Evolutionary conservation across 1,140 invertebrate species (phyloP), one percentile per base, ranked within the genome.

Genomic region (Heliconius hewitsoni): DNA sequence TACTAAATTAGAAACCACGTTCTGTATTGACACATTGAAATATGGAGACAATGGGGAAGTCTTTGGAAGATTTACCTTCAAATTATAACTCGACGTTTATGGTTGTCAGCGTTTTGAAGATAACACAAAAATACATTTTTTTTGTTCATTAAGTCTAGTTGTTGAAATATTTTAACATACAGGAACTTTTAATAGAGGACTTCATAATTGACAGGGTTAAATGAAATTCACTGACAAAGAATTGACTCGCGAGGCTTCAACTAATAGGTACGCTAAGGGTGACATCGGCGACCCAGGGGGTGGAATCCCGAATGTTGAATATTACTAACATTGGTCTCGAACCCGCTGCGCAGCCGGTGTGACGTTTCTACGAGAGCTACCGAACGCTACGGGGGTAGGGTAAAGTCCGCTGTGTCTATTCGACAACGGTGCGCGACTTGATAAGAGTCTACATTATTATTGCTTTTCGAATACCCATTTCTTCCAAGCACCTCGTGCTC

Each of bases 381-480:
- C 77, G 78, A 87, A 87, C 82, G 73, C 89, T 92, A 91, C 87
- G 78, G 88, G 83, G 83, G 75, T 87, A 86, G 82, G 79, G 86
- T 81, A 81, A 85, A 92, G 89, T 92, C 88, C 83, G 88, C 91
- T 87, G 90, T 86, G 88, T 90, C 91, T 86, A 85, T 74, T 83
- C 19, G 90, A 93, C 91, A 86, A 89, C 92, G 89, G 88, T 91
- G 91, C 91, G 91, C 91, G 91, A 93, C 92, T 90, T 90, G 76
- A 84, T 86, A 86, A 90, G 83, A 90, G 85, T 85, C 93, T 94
- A 94, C 91, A 83, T 93, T 93, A 92, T 94, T 94, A 94, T 94
- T 94, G 93, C 93, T 94, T 94, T 91, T 94, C 91, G 93, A 93
- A 94, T 94, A 94, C 91, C 93, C 93, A 93, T 91, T 91, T 90